These are phyloP conservation scores for Mormoops blainvillei DNA, from an alignment of 2,113 vertebrate genomes.

Conservation along the genomic window DNA sequence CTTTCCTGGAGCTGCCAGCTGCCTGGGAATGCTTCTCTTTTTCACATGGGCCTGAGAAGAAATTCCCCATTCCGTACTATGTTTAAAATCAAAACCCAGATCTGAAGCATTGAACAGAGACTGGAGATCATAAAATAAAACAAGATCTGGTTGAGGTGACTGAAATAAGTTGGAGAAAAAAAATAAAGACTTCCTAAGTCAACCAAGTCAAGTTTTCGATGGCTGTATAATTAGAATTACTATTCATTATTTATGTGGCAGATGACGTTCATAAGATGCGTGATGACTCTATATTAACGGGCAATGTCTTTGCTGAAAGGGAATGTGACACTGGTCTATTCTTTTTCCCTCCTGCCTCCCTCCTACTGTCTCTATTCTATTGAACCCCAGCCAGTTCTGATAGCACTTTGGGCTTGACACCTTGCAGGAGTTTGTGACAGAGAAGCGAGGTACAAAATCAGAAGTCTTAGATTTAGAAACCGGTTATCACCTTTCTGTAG, in stretches of 20 bases:
- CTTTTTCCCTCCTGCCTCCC: background rate
- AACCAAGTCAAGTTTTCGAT: conserved; percentile 58
- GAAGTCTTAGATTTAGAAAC: background rate
- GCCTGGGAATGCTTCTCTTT: background rate
- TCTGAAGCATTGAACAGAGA: background rate
- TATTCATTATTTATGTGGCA: conserved; percentile 64
- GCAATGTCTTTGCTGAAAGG: conserved; percentile 18
- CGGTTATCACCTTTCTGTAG: background rate
- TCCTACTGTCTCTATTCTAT: background rate
- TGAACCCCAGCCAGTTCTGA: background rate
- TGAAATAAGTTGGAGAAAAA: conserved; percentile 50
- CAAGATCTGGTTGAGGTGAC: conserved; percentile 40
- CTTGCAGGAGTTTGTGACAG: background rate
- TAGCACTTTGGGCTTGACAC: background rate
- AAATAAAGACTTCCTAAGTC: conserved; percentile 51
- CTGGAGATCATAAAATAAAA: conserved; percentile 41
- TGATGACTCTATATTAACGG: conserved; percentile 52
- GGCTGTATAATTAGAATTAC: conserved; percentile 62
- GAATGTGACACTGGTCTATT: conserved; percentile 8
- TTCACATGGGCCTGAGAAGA: background rate
- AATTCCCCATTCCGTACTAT: background rate
- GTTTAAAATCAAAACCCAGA: background rate
- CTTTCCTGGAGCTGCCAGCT: background rate
- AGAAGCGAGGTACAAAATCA: background rate
- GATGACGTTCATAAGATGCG: conserved; percentile 27